Percentiles rank a stretch among this genome's conserved stretches.
These are phyloP conservation scores for Loxodonta africana DNA, from an alignment of 2,113 vertebrate genomes.

Conservation along the genomic window DNA sequence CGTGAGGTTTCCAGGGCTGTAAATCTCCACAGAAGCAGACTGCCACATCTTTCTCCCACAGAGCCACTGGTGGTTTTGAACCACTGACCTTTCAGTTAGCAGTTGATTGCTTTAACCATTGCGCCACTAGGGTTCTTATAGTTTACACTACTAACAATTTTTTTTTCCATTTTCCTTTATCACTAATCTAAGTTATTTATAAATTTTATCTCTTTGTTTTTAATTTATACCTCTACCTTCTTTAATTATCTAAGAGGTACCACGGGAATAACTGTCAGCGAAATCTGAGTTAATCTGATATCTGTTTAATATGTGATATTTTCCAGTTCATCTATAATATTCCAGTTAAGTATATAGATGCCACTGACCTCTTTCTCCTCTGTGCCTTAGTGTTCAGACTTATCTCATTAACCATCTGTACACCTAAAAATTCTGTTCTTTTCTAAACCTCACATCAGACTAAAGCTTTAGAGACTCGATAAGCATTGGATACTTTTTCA, in stretches of 20 bases:
- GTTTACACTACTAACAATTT: too few species aligned
- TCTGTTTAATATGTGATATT: background rate
- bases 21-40: too few species aligned
- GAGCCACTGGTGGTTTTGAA: too few species aligned
- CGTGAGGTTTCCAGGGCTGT: too few species aligned
- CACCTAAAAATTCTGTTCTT: background rate
- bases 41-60: too few species aligned
- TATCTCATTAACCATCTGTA: constrained; percentile 62
- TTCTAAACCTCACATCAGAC: constrained; percentile 37
- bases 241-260: background rate
- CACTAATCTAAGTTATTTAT: background rate
- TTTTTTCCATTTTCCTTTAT: background rate
- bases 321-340: background rate
- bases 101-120: too few species aligned
- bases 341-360: background rate
- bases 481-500: background rate
- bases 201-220: background rate
- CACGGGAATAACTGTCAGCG: background rate
- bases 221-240: background rate
- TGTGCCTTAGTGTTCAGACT: background rate
- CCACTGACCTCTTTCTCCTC: background rate
- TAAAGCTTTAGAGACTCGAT: constrained; percentile 57
- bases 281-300: background rate
- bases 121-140: too few species aligned
- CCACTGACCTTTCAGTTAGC: too few species aligned